phyloP scores from a whole-genome alignment of 2,888 invertebrate genomes.

The Agrotis puta region DNA sequence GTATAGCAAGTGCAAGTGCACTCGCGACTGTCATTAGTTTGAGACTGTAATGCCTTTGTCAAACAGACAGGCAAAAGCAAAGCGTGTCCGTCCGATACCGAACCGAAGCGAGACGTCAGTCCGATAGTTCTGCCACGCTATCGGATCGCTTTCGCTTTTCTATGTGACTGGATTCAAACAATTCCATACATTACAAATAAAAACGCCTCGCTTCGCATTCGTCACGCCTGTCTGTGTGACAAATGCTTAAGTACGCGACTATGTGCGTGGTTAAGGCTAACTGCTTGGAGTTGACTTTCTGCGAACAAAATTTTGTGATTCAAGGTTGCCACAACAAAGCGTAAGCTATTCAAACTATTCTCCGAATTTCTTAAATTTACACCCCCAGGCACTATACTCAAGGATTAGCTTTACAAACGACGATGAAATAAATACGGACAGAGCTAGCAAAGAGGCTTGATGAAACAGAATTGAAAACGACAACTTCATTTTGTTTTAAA shows the following conservation, averaged over 20 bases:
- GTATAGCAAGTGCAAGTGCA: too few species aligned
- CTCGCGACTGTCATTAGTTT: background rate
- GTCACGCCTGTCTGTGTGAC: too few species aligned
- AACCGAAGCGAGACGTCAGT: too few species aligned
- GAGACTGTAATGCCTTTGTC: too few species aligned
- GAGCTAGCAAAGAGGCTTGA: conserved; percentile 21
- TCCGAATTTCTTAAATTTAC: conserved; percentile 51
- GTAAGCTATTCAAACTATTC: conserved; percentile 46
- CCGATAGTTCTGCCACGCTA: too few species aligned
- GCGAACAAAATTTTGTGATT: too few species aligned
- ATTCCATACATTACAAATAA: too few species aligned
- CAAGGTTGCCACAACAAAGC: conserved; percentile 5
- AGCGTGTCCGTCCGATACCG: too few species aligned
- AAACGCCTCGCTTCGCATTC: too few species aligned
- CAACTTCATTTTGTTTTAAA: conserved; percentile 32
- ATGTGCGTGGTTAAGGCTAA: background rate
- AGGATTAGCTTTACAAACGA: conserved; percentile 57
- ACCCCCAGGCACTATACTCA: conserved; percentile 30
- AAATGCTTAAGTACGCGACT: accelerated
- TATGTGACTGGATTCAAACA: too few species aligned
- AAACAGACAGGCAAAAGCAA: too few species aligned
- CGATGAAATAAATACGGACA: conserved; percentile 52
- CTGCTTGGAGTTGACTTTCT: background rate
- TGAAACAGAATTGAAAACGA: conserved; percentile 32
- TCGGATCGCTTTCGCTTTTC: too few species aligned